Evolutionary conservation across 2,113 vertebrate genomes (phyloP).

Genomic region (Onychorhynchus coronatus): DNA sequence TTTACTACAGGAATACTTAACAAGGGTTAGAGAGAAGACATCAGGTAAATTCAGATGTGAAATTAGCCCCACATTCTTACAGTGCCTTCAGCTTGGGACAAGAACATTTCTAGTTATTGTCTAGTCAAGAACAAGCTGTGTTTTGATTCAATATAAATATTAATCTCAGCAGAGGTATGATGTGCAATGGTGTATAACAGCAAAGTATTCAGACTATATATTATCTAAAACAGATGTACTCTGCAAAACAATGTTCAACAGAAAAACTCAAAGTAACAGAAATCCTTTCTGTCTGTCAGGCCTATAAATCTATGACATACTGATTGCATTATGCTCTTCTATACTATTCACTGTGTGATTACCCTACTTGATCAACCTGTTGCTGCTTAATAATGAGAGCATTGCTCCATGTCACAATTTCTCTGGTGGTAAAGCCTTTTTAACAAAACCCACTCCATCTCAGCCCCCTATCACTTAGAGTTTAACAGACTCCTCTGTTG

Average conservation of each 20-base stretch:
- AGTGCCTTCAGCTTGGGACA: background rate
- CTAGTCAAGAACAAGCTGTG: background rate
- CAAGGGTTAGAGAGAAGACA: background rate
- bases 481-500: background rate
- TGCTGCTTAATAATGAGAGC: background rate
- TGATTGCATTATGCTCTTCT: background rate
- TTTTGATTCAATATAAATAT: background rate
- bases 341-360: background rate
- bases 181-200: background rate
- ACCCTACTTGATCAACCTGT: background rate
- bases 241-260: background rate
- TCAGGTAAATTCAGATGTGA: background rate
- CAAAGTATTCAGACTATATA: background rate
- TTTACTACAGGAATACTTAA: background rate
- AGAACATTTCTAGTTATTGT: background rate
- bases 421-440: background rate
- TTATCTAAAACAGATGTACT: background rate
- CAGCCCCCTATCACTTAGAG: background rate
- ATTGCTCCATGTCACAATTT: background rate
- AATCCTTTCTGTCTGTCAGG: background rate
- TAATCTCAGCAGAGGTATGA: background rate
- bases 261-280: background rate
- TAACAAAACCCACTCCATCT: background rate
- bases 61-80: background rate
- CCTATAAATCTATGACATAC: background rate